A percentile compares a stretch with the other conserved stretches of the same genome.
Conservation (phyloP, 2,797 vertebrate species). For the Sphaeramia orbicularis region DNA sequence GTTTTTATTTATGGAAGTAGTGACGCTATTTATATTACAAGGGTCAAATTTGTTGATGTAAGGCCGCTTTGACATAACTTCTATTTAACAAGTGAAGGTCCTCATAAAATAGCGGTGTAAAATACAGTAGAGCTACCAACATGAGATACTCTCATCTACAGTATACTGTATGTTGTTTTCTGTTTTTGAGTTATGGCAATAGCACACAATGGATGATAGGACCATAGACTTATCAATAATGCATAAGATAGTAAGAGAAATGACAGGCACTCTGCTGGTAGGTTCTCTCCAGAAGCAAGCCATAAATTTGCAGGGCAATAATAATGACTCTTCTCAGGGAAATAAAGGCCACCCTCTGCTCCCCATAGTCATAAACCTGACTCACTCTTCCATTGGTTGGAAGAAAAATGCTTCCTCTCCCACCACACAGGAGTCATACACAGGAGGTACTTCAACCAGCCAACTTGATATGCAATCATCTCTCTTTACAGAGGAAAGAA, state of each 20-base stretch:
- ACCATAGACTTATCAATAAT: conserved; percentile 85
- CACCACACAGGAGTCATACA: conserved; percentile 80
- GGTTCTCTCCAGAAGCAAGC: conserved; percentile 81
- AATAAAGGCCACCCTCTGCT: conserved; percentile 86
- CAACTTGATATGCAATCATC: conserved; percentile 83
- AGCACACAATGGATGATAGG: conserved; percentile 80
- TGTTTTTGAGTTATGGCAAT: conserved; percentile 72
- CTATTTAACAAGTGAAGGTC: conserved; percentile 39
- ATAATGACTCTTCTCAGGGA: conserved; percentile 86
- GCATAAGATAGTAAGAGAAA: conserved; percentile 84
- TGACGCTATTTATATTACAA: conserved; percentile 23
- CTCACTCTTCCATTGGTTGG: conserved; percentile 82
- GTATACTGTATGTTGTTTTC: conserved; percentile 69
- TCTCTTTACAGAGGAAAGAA: conserved; percentile 81
- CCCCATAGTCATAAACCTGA: conserved; percentile 85
- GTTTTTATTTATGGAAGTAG: conserved; percentile 14
- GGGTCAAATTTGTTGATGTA: conserved; percentile 25
- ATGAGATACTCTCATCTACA: conserved; percentile 50
- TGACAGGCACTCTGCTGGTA: conserved; percentile 83
- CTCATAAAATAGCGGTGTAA: conserved; percentile 47
- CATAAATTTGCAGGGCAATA: conserved; percentile 86
- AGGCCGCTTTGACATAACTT: conserved; percentile 35
- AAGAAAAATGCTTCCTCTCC: conserved; percentile 82
- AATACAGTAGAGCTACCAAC: conserved; percentile 60
- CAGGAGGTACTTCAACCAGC: conserved; percentile 79